Evolutionary conservation across 2,113 vertebrate species (phyloP).

Genomic region (Dascyllus trimaculatus): DNA sequence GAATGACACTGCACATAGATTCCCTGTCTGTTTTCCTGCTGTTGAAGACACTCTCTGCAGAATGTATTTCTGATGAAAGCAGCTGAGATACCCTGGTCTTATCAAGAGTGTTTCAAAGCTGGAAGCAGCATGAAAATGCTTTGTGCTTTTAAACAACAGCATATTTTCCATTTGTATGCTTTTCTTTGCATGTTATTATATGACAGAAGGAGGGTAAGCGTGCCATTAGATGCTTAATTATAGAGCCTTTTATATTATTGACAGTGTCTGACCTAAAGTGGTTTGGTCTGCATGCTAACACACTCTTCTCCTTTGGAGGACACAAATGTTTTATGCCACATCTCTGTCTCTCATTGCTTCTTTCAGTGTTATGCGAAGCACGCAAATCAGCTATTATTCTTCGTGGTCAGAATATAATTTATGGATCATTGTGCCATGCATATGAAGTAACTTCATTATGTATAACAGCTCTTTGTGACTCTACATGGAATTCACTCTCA

Average conservation of each 20-base stretch:
- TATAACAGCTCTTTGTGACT: constrained; percentile 14
- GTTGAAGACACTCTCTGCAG: background rate
- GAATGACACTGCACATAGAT: background rate
- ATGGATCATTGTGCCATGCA: constrained; percentile 19
- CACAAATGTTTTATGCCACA: constrained; percentile 30
- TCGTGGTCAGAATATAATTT: constrained; percentile 20
- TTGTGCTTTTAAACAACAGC: constrained; percentile 4
- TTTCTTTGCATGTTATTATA: constrained; percentile 16
- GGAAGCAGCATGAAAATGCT: background rate
- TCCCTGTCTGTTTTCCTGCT: constrained; percentile 5
- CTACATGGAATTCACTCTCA: background rate
- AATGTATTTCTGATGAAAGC: constrained; percentile 16
- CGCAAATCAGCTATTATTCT: constrained; percentile 2
- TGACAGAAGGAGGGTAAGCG: constrained; percentile 2
- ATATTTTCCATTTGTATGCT: background rate
- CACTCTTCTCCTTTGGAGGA: constrained; percentile 21
- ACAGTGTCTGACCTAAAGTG: constrained; percentile 49
- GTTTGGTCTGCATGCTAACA: constrained; percentile 39
- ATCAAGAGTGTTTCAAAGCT: constrained; percentile 21
- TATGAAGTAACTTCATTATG: constrained; percentile 13
- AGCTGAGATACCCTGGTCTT: constrained; percentile 1
- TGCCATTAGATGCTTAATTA: constrained; percentile 57
- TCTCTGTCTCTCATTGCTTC: background rate
- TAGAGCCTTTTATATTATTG: constrained; percentile 60
- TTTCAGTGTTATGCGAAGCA: constrained; percentile 14